Evolutionary conservation across 2,113 vertebrate genomes (phyloP), one percentile per base, ranked within the genome.

Genomic region (Notiomystis cincta): DNA sequence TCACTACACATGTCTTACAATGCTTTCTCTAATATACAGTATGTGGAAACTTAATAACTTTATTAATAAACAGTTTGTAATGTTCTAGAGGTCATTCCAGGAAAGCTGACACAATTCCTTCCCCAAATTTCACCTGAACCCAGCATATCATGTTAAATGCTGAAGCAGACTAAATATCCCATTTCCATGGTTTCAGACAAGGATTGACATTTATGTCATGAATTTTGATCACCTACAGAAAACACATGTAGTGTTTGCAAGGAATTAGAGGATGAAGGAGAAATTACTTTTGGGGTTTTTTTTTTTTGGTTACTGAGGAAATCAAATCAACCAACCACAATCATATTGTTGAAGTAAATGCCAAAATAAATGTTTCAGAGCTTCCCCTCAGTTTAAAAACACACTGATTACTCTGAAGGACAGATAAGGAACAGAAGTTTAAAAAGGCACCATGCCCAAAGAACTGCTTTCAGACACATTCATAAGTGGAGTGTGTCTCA

Each of bases 311-410:
- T 90, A 78, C 82, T 62, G 57, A 95, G 90, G 76, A 96, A 95
- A 96, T 93, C 64, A 70, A 87, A 79, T 81, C 58, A 77, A 97
- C 33, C 44, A 84, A 65, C 60, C 67, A 86, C 40, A 90, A 87
- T 51, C 79, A 23, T 6, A 88, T 40, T 24, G 1, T 22, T 28
- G 60, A 78, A 92, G 64, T 13, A 83, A 95, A 78, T 83, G 95
- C 90, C 92, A 96, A 95, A 93, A 77, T 67, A 96, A 88, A 91
- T 11, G 25, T 86, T 96, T 71, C 71, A 80, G 78, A 44, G 82
- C 71, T 69, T 78, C 18, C 47, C 21, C 38, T 89, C 61, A 65
- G 40, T 72, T 85, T 80, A 66, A 96, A 91, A 93, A 62, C 42
- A 67, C 19, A 45, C 61, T 64, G 77, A 89, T 93, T 93, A 89